These are phyloP conservation scores for Achroia grisella DNA, from an alignment of 1,140 invertebrate genomes.

Conservation along the genomic window DNA sequence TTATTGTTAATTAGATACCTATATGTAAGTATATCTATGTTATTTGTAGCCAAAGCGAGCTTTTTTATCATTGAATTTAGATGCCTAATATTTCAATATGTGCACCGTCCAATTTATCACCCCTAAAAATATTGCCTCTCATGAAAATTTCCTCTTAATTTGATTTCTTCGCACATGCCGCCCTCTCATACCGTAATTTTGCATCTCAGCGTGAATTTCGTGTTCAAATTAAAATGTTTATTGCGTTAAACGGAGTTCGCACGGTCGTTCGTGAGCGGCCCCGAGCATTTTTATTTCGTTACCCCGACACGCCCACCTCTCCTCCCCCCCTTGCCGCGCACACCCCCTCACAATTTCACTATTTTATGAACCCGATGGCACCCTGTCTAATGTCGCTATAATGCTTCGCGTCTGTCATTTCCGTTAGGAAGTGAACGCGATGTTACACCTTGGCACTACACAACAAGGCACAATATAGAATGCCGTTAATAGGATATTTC, in stretches of 20 bases:
- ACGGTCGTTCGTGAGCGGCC: constrained; percentile 30
- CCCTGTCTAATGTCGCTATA: constrained; percentile 54
- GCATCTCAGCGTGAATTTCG: constrained; percentile 68
- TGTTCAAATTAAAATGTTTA: constrained; percentile 72
- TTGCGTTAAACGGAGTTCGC: constrained; percentile 67
- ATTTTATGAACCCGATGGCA: constrained; percentile 40
- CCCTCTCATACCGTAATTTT: constrained; percentile 53
- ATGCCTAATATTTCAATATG: neutral
- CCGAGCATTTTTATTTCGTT: constrained; percentile 67
- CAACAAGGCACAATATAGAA: constrained; percentile 30
- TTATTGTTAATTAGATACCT: too few species aligned
- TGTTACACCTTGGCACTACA: constrained; percentile 21
- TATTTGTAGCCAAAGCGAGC: too few species aligned
- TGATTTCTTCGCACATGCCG: constrained; percentile 36
- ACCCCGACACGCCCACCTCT: constrained; percentile 49
- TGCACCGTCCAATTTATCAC: constrained; percentile 11
- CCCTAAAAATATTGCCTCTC: constrained; percentile 18
- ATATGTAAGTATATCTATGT: too few species aligned
- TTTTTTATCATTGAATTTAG: too few species aligned
- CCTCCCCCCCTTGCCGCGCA: constrained; percentile 7
- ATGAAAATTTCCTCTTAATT: constrained; percentile 46
- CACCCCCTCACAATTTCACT: constrained; percentile 31
- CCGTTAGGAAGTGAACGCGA: constrained; percentile 15
- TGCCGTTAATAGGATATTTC: constrained; percentile 17
- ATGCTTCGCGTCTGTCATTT: constrained; percentile 60